Evolutionary conservation across 2,113 vertebrate genomes (phyloP).

Genomic region (Saguinus midas): DNA sequence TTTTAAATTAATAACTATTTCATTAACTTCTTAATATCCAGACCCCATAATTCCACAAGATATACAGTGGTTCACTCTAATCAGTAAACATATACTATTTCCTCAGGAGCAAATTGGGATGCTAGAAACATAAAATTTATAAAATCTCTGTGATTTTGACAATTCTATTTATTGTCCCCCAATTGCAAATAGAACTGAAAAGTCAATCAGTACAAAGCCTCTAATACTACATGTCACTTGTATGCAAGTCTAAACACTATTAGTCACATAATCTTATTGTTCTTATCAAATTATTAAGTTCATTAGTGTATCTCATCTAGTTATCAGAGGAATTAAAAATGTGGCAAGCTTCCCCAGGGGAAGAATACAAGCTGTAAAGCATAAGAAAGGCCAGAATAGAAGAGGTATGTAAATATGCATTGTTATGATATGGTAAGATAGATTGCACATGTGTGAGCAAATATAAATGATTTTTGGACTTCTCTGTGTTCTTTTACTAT

Average conservation of each 20-base stretch:
- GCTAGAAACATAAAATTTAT: neutral
- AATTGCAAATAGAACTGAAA: neutral
- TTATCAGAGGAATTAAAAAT: neutral
- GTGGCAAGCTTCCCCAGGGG: neutral
- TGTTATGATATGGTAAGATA: neutral
- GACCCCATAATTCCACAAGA: neutral
- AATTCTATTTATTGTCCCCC: neutral
- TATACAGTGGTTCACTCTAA: neutral
- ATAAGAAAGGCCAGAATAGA: neutral
- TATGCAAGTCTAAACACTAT: neutral
- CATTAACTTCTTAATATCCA: neutral
- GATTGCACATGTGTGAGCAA: neutral
- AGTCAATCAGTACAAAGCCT: neutral
- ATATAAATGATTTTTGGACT: neutral
- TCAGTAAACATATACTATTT: conserved; percentile 21
- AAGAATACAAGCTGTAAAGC: neutral
- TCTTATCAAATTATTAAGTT: neutral
- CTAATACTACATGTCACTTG: neutral
- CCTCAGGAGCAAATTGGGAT: neutral
- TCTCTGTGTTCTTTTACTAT: neutral
- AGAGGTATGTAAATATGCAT: neutral
- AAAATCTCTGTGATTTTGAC: conserved; percentile 7
- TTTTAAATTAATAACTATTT: conserved; percentile 33
- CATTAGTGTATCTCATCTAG: neutral
- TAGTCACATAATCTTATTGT: neutral